Conservation (phyloP, 1,140 invertebrate species). For the Caenorhabditis briggsae region DNA sequence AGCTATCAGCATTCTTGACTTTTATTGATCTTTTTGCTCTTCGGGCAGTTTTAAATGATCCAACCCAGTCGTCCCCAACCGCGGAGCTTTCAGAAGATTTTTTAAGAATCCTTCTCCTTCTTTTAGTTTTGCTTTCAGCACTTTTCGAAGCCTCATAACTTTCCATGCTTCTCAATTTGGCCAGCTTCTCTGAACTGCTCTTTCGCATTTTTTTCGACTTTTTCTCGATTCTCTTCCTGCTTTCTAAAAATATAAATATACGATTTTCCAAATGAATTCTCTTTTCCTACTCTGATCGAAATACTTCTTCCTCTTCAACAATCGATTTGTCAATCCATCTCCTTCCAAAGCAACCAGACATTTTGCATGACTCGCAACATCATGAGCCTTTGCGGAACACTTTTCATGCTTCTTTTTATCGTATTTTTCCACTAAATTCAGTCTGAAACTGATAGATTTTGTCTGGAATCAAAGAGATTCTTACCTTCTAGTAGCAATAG, state of each 20-base stretch:
- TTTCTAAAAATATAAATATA: background rate
- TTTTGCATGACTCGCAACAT: conserved; percentile 60
- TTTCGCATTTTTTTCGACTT: background rate
- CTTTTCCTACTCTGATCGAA: conserved; percentile 9
- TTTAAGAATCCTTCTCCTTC: conserved; percentile 8
- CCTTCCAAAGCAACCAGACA: conserved; percentile 47
- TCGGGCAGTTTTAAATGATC: conserved; percentile 48
- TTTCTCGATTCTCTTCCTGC: background rate
- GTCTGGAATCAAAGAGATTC: background rate
- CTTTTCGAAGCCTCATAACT: conserved; percentile 47
- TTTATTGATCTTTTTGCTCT: conserved; percentile 38
- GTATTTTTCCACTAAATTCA: conserved; percentile 45
- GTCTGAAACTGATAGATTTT: conserved; percentile 17
- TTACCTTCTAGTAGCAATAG: conserved; percentile 58
- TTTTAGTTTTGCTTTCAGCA: conserved; percentile 2
- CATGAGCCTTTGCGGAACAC: conserved; percentile 57
- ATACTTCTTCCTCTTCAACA: conserved; percentile 24
- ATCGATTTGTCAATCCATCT: conserved; percentile 19
- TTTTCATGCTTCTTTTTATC: conserved; percentile 54
- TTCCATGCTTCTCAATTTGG: conserved; percentile 22
- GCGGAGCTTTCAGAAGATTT: background rate
- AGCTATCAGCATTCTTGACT: conserved; percentile 31
- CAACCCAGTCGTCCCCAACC: conserved; percentile 15
- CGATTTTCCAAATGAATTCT: background rate
- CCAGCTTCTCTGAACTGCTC: background rate